Evolutionary conservation across 2,888 invertebrate species (phyloP), one percentile per base, ranked within the genome.

Genomic region (Nineta flava): DNA sequence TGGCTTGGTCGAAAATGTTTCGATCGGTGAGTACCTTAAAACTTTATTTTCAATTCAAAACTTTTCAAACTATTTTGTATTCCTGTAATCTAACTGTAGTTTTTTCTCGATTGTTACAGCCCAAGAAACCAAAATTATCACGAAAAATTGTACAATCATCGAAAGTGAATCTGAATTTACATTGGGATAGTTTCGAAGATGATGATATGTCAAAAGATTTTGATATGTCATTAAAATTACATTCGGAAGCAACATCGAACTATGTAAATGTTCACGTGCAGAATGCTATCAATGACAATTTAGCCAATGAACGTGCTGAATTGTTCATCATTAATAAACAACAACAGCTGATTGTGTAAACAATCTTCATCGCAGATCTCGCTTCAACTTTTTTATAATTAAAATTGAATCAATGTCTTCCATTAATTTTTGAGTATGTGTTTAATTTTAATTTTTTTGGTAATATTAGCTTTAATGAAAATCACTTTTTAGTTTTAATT

Each of bases 161-260:
- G 58, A 72, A 74, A 56, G 73, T 80, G 61, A 79, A 80, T 62
- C 68, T 80, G 55, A 79, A 79, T 65, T 71, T 72, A 63, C 76
- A 76, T 63, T 79, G 79, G 79, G 71, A 74, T 55, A 73, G 74
- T 61, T 73, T 80, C 55, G 78, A 77, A 57, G 72, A 72, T 53
- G 63, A 70, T 75, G 61, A 69, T 72, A 57, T 69, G 72, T 56
- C 59, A 69, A 32, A 62, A 66, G 51, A 66, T 70, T 2, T 67
- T 66, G 59, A 57, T 67, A 62, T 67, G 61, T 69, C 53, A 56
- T 70, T 50, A 59, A 68, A 60, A 66, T 67, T 53, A 65, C 71
- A 55, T 67, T 62, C 62, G 69, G 69, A 64, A 67, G 67, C 53
- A 66, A 69, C 63, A 66, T 69, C 47, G 69, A 69, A 66, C 67